Percentiles rank a stretch among this genome's conserved stretches.
Evolutionary conservation across 2,113 vertebrate genomes (phyloP).

Genomic region (Cyanoderma ruficeps): DNA sequence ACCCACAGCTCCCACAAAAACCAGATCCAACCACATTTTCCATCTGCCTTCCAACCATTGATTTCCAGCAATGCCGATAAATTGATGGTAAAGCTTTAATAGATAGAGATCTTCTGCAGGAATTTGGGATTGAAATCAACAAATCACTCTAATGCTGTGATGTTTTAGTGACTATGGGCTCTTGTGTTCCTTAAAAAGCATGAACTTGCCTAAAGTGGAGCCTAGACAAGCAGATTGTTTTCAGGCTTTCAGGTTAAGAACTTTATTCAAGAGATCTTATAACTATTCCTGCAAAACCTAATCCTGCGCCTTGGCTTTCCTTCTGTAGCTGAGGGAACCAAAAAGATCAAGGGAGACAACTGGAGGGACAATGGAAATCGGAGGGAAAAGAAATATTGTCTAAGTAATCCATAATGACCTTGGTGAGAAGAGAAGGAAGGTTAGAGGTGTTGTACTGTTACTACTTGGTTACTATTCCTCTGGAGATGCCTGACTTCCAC

Average conservation of each 20-base stretch:
- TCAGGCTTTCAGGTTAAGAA: background rate
- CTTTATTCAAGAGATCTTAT: background rate
- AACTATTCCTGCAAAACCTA: background rate
- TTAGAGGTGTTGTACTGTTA: background rate
- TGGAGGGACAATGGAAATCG: background rate
- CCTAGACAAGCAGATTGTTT: background rate
- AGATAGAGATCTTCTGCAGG: background rate
- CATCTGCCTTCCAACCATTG: background rate
- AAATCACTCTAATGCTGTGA: background rate
- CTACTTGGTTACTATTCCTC: background rate
- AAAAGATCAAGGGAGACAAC: background rate
- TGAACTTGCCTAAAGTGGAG: background rate
- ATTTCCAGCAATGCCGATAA: background rate
- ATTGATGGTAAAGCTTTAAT: background rate
- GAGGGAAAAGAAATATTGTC: background rate
- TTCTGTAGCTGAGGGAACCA: background rate
- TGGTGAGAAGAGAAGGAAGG: background rate
- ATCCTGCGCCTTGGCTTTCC: background rate
- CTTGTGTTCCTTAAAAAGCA: background rate
- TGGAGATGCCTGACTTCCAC: background rate
- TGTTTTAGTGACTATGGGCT: background rate
- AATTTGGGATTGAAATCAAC: background rate
- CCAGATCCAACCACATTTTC: background rate
- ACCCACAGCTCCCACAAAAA: background rate
- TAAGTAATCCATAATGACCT: background rate